Evolutionary conservation across 1,140 invertebrate species (phyloP).

Genomic region (Danaus plexippus): DNA sequence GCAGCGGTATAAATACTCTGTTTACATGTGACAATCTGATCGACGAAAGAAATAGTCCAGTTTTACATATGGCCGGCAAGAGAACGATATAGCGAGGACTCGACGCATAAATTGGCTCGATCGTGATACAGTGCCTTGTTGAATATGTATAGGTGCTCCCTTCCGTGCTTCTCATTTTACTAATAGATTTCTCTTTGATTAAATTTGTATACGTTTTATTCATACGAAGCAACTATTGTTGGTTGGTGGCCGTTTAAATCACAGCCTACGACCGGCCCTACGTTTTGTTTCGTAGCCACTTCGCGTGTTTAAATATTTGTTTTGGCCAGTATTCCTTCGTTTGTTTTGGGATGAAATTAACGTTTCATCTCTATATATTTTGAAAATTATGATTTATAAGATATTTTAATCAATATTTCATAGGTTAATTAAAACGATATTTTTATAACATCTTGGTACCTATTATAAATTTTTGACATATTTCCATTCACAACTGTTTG

Average conservation of each 20-base stretch:
- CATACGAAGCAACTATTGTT: conserved; percentile 65
- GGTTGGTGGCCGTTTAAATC: conserved; percentile 55
- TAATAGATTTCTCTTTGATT: conserved; percentile 72
- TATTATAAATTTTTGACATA: too few relatives aligned
- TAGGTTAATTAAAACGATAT: too few relatives aligned
- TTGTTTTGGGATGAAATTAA: conserved; percentile 1
- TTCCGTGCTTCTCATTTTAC: conserved; percentile 71
- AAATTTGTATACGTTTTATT: conserved; percentile 72
- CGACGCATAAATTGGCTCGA: conserved; percentile 66
- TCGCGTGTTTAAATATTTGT: conserved; percentile 20
- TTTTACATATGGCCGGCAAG: conserved; percentile 67
- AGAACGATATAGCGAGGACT: conserved; percentile 64
- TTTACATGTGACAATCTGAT: conserved; percentile 64
- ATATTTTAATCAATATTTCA: too few relatives aligned
- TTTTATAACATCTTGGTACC: too few relatives aligned
- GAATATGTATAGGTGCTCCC: conserved; percentile 71
- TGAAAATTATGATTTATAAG: too few relatives aligned
- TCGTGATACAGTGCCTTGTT: conserved; percentile 70
- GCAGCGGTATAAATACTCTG: conserved; percentile 46
- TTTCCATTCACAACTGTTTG: conserved; percentile 26
- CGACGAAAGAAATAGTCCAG: conserved; percentile 62
- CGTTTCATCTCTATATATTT: too few relatives aligned
- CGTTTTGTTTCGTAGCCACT: conserved; percentile 32
- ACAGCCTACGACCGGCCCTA: conserved; percentile 38
- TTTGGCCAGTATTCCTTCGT: conserved; percentile 8